phyloP scores from a whole-genome alignment of 2,797 vertebrate species.

The Hydrocynus forskahlii region DNA sequence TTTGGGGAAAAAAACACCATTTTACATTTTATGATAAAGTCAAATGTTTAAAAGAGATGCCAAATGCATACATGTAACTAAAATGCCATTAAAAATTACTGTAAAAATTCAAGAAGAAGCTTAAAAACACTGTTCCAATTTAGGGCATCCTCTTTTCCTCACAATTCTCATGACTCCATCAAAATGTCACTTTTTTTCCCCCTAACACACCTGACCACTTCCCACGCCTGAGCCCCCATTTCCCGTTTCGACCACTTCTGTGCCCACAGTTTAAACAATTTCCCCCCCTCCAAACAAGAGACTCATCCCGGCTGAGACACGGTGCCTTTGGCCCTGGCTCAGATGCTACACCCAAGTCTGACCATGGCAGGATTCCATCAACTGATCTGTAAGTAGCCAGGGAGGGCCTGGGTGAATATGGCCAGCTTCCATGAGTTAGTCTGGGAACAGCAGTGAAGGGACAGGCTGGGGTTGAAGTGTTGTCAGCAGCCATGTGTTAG shows the following conservation, averaged over 20 bases:
- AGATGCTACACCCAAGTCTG: constrained; percentile 29
- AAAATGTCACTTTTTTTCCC: constrained; percentile 6
- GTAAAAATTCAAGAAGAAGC: background rate
- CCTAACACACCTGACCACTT: constrained; percentile 49
- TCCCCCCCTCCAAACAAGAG: constrained; percentile 27
- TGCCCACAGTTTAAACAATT: constrained; percentile 29
- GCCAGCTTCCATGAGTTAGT: constrained; percentile 44
- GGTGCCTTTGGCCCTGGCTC: constrained; percentile 38
- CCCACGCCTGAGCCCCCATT: constrained; percentile 17
- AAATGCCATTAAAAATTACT: background rate
- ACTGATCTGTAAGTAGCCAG: constrained; percentile 49
- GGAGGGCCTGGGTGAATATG: constrained; percentile 31
- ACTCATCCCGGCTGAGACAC: constrained; percentile 43
- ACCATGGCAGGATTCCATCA: constrained; percentile 33
- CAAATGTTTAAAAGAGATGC: background rate
- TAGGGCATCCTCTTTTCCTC: constrained; percentile 14
- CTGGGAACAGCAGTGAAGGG: constrained; percentile 47
- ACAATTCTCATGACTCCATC: constrained; percentile 34
- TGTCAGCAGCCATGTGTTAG: constrained; percentile 56
- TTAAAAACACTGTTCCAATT: constrained; percentile 16
- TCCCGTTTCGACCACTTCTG: background rate
- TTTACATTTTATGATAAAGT: background rate
- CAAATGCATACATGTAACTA: background rate
- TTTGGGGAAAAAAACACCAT: background rate
- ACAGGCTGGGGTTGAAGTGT: constrained; percentile 42